Evolutionary conservation across 1,140 invertebrate genomes (phyloP).

Genomic region (Lepidurus arcticus): DNA sequence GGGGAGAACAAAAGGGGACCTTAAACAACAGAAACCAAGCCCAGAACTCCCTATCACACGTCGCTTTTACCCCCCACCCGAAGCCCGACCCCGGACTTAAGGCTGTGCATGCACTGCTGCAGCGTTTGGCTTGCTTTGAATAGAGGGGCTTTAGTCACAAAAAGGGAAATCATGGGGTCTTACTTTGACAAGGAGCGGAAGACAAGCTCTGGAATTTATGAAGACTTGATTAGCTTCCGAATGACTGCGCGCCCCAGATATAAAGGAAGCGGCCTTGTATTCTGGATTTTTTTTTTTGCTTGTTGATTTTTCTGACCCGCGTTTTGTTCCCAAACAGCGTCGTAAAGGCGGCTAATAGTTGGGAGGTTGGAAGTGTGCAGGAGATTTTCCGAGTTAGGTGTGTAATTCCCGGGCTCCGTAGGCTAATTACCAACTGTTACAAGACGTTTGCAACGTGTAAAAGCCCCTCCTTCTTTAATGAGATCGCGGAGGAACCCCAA

Average conservation of each 20-base stretch:
- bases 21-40: constrained; percentile 5
- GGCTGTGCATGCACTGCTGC: background rate
- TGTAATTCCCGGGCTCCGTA: background rate
- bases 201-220: constrained; percentile 5
- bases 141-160: background rate
- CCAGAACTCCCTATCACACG: background rate
- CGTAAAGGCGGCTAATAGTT: background rate
- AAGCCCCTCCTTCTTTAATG: background rate
- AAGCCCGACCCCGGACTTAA: background rate
- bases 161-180: constrained; percentile 15
- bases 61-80: background rate
- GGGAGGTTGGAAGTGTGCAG: background rate
- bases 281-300: constrained; percentile 3
- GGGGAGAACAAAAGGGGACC: background rate
- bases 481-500: background rate
- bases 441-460: constrained; percentile 19
- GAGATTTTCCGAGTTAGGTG: background rate
- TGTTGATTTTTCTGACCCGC: background rate
- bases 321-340: background rate
- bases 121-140: background rate
- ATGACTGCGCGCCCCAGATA: background rate
- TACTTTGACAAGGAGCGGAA: constrained; percentile 14
- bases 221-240: constrained; percentile 18
- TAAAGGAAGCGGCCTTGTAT: background rate
- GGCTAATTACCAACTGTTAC: constrained; percentile 9